phyloP scores from a whole-genome alignment of 2,797 vertebrate species.

The Tapirus indicus region DNA sequence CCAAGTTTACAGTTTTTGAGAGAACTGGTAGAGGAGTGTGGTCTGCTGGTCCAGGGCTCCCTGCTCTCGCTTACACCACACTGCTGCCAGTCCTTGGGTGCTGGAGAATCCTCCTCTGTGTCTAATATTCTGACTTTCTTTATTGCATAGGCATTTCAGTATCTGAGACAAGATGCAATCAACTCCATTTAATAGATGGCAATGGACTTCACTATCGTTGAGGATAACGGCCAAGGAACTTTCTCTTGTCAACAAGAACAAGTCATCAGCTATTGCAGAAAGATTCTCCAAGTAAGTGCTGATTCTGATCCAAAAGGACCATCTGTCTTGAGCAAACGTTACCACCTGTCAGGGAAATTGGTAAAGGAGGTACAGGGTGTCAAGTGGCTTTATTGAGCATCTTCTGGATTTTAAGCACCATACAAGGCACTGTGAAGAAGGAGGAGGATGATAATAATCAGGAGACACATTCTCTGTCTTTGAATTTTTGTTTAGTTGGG shows the following conservation, averaged over 20 bases:
- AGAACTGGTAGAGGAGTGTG: background rate
- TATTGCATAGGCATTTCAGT: slow-evolving; percentile 76
- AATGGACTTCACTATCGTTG: slow-evolving; percentile 95
- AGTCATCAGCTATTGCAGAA: slow-evolving; percentile 92
- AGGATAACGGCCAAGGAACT: slow-evolving; percentile 96
- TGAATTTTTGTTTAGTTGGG: slow-evolving; percentile 51
- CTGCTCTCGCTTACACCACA: background rate
- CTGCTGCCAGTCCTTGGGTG: background rate
- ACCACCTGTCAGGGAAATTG: slow-evolving; percentile 6
- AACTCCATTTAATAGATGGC: slow-evolving; percentile 92
- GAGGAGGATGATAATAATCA: background rate
- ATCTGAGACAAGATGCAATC: slow-evolving; percentile 90
- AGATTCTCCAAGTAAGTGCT: slow-evolving; percentile 96
- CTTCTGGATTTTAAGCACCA: background rate
- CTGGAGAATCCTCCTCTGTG: background rate
- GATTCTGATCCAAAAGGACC: slow-evolving; percentile 47
- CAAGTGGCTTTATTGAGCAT: slow-evolving; percentile 15
- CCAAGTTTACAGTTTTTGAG: slow-evolving; percentile 38
- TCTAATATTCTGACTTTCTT: slow-evolving; percentile 70
- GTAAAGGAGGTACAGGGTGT: background rate
- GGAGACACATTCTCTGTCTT: slow-evolving; percentile 30
- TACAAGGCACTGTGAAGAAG: background rate
- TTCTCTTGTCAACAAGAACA: slow-evolving; percentile 94
- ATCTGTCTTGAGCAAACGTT: slow-evolving; percentile 48
- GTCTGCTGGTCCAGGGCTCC: background rate